These are phyloP conservation scores for Chondrosia reniformis DNA, from an alignment of 37 sponge, comb jelly and placozoan species.

Conservation along the genomic window DNA sequence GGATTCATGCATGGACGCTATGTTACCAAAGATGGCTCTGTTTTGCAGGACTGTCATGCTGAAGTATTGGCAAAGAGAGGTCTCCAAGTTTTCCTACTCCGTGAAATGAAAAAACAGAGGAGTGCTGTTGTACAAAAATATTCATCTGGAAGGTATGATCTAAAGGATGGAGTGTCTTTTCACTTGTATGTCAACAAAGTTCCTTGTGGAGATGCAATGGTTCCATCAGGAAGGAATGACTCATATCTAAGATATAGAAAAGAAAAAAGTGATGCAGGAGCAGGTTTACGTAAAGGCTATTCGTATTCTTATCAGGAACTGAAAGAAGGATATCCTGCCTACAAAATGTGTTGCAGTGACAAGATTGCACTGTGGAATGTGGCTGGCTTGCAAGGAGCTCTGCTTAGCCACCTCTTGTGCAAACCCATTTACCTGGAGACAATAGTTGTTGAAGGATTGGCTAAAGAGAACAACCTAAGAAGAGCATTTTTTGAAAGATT, in stretches of 20 bases:
- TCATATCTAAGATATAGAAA: not conserved
- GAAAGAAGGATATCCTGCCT: not conserved
- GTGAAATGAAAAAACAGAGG: not conserved
- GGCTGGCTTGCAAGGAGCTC: conserved; percentile 3
- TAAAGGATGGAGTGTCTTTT: not conserved
- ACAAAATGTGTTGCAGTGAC: conserved; percentile 18
- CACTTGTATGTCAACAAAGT: conserved; percentile 13
- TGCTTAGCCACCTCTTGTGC: not conserved
- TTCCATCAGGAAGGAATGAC: not conserved
- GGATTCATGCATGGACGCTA: not conserved
- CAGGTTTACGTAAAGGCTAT: too few relatives aligned
- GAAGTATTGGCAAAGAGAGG: conserved; percentile 11
- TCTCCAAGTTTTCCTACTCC: not conserved
- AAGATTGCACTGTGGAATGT: conserved; percentile 27
- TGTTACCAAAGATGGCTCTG: not conserved
- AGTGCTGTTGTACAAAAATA: not conserved
- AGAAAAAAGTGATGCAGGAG: not conserved
- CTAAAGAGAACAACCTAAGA: not conserved
- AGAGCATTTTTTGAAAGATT: conserved; percentile 1
- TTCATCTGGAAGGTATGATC: not conserved
- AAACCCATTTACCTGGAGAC: not conserved
- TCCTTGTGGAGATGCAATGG: conserved; percentile 19
- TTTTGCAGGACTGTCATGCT: conserved; percentile 5
- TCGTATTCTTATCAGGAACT: too few relatives aligned
- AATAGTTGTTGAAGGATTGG: not conserved